Conservation (phyloP, 2,888 invertebrate species). For the Odontocerum albicorne region DNA sequence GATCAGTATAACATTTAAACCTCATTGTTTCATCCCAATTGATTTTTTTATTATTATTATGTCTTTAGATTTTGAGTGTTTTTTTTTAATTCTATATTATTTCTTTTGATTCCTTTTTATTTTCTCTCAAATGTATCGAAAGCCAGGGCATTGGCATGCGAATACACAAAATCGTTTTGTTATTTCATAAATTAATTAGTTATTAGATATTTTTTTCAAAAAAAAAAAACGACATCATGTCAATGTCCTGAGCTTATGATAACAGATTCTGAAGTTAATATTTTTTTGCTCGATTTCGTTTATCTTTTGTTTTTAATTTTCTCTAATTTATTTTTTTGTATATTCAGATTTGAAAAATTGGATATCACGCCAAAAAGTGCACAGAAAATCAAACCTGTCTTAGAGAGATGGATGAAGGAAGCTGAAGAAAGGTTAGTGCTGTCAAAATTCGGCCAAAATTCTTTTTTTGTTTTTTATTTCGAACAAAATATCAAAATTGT, state of each 20-base stretch:
- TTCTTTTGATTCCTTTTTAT: background rate
- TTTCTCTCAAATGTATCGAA: slow-evolving; percentile 43
- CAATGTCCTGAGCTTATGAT: slow-evolving; percentile 66
- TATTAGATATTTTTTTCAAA: background rate
- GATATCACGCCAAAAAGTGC: slow-evolving; percentile 99
- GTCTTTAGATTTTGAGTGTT: background rate
- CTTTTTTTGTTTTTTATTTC: too few species aligned
- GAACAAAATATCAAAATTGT: too few species aligned
- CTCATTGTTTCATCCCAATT: too few species aligned
- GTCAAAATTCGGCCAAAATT: slow-evolving; percentile 19
- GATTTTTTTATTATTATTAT: too few species aligned
- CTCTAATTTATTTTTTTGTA: slow-evolving; percentile 33
- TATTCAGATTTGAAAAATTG: slow-evolving; percentile 94
- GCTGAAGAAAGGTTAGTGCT: slow-evolving; percentile 88
- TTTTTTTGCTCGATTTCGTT: slow-evolving; percentile 20
- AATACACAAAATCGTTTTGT: background rate
- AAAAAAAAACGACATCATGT: slow-evolving; percentile 55
- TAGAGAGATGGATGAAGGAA: slow-evolving; percentile 99
- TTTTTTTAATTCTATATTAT: background rate
- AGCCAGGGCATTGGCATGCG: slow-evolving; percentile 93
- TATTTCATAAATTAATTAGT: slow-evolving; percentile 58
- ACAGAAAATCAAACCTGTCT: slow-evolving; percentile 97
- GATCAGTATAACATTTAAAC: too few species aligned
- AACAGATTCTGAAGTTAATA: slow-evolving; percentile 10
- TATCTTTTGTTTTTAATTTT: slow-evolving; percentile 22